phyloP scores from a whole-genome alignment of 2,797 vertebrate genomes.

The Epinephelus coioides region DNA sequence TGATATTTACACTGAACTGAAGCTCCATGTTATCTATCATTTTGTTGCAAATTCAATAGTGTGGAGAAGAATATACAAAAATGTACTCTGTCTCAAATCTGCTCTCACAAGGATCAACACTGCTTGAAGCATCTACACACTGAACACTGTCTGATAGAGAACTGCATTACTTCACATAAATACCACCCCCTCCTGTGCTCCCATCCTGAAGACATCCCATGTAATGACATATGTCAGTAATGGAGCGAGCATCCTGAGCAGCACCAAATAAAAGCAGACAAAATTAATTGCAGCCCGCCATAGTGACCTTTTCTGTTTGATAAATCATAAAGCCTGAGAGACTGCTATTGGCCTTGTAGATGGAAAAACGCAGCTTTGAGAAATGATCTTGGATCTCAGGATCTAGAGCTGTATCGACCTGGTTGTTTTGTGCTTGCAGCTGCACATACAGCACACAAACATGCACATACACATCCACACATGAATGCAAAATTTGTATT shows the following conservation, averaged over 20 bases:
- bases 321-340: constrained; percentile 81
- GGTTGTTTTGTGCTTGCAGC: constrained; percentile 24
- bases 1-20: neutral
- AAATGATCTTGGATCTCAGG: constrained; percentile 73
- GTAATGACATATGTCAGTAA: constrained; percentile 75
- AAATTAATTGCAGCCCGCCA: constrained; percentile 82
- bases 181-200: constrained; percentile 9
- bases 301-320: constrained; percentile 85
- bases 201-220: constrained; percentile 49
- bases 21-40: too few relatives aligned
- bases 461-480: neutral
- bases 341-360: constrained; percentile 64
- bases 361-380: constrained; percentile 76
- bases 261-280: constrained; percentile 81
- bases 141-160: constrained; percentile 6
- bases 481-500: constrained; percentile 40
- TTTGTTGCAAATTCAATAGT: too few relatives aligned
- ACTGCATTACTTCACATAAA: constrained; percentile 40
- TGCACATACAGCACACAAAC: constrained; percentile 8
- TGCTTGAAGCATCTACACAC: neutral
- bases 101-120: too few relatives aligned
- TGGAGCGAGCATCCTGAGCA: constrained; percentile 66
- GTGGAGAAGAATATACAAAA: too few relatives aligned
- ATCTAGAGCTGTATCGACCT: constrained; percentile 73
- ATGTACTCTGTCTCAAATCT: too few relatives aligned